These are phyloP conservation scores for Cynopterus brachyotis DNA, from an alignment of 2,113 vertebrate species.

Conservation along the genomic window DNA sequence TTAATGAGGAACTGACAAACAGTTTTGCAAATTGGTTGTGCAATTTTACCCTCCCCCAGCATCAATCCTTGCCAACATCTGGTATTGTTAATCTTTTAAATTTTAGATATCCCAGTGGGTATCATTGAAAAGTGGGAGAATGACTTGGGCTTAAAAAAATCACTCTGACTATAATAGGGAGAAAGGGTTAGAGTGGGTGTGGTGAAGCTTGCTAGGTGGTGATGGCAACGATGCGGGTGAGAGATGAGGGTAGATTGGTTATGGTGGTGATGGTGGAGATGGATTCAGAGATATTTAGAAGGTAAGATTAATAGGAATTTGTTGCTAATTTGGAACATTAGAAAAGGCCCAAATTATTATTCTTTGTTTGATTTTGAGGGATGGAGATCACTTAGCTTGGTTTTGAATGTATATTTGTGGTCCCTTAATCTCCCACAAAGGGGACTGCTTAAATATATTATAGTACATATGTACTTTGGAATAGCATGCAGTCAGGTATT, in stretches of 20 bases:
- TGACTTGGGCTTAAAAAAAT: not conserved
- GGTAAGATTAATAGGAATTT: not conserved
- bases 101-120: not conserved
- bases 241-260: not conserved
- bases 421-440: not conserved
- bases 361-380: not conserved
- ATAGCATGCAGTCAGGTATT: not conserved
- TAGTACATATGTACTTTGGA: not conserved
- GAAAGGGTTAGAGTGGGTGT: not conserved
- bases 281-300: not conserved
- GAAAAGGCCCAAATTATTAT: not conserved
- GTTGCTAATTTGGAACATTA: not conserved
- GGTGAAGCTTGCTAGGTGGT: not conserved
- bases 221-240: not conserved
- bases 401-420: not conserved
- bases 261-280: not conserved
- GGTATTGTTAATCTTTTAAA: not conserved
- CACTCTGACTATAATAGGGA: not conserved
- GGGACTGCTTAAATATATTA: not conserved
- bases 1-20: not conserved
- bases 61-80: not conserved
- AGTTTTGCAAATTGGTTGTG: not conserved
- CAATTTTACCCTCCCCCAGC: not conserved
- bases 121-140: not conserved
- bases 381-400: not conserved